Conservation (phyloP, 2,113 vertebrate genomes). For the Excalfactoria chinensis region DNA sequence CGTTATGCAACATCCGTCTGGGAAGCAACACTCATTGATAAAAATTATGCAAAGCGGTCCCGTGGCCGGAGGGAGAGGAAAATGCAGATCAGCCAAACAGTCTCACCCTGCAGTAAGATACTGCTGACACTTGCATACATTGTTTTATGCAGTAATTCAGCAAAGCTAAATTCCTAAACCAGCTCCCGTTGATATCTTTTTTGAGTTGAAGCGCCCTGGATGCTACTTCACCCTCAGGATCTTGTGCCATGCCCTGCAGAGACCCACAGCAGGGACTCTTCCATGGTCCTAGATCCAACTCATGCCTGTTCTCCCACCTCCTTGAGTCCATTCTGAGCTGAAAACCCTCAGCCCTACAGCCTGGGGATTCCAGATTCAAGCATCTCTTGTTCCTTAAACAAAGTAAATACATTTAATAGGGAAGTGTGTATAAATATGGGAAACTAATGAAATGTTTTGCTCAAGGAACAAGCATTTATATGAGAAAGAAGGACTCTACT, state of each 20-base stretch:
- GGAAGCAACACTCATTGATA: constrained; percentile 45
- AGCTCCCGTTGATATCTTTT: background rate
- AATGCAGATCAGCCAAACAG: background rate
- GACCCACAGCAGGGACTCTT: background rate
- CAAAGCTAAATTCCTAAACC: background rate
- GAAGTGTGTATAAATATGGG: background rate
- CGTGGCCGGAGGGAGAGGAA: background rate
- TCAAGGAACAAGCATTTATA: background rate
- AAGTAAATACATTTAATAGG: background rate
- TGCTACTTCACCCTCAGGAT: background rate
- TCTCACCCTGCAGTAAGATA: background rate
- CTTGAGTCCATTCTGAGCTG: background rate
- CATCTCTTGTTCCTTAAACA: background rate
- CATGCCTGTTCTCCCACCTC: background rate
- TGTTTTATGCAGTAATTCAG: background rate
- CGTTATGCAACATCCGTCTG: background rate
- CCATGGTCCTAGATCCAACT: background rate
- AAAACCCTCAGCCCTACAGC: background rate
- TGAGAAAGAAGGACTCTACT: background rate
- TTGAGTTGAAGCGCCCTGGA: background rate
- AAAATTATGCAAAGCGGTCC: constrained; percentile 23
- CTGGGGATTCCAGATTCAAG: background rate
- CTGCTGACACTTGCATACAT: accelerated
- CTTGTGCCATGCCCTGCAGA: background rate
- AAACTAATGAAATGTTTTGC: background rate